Base-by-base conservation (phyloP, 2,888 invertebrate genomes). In the Lithophane socia region DNA sequence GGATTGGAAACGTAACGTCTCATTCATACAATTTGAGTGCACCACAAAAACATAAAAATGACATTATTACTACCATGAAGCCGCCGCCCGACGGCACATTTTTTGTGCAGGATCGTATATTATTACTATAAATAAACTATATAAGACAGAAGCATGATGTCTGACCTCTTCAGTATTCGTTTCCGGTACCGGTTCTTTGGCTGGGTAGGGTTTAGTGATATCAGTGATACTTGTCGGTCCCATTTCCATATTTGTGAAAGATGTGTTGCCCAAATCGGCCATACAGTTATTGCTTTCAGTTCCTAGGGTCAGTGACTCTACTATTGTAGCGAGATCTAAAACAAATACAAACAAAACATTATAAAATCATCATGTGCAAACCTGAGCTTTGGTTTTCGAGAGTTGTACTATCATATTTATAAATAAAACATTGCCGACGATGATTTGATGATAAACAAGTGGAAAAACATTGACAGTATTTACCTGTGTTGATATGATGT, bases 281-380 rank as follows among this genome's bases (percentile, higher is more conserved):
- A 97, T 97, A 89, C 97, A 97, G 89, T 97, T 97, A 90, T 97
- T 97, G 88, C 96, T 97, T 86, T 97, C 97, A 49, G 98, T 98
- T 54, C 97, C 97, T 18, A 98, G 97, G 1, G 98, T 97, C 67
- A 98, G 94, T 82, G 98, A 98, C 94, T 99, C 99, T 18, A 99
- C 98, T 90, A 99, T 99, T 54, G 99, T 98, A 7, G 98, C 98
- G 88, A 99, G 96, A 96, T 99, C 99, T 96, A 95, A 91, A 73
- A 93, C 21, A 73, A 75, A 73, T 0, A 63, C 16, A 66, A n/a
- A 67, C 13, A 49, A 24, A 42, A n/a, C 24, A 58, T 44, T 44
- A 52, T 16, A 16, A 10, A 37, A n/a, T n/a, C 54, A 52, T 29
- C 29, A 37, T 52, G 9, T 37, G 52, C 52, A 13, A 21, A 67